Base-by-base conservation (phyloP, 2,888 invertebrate species). In the Cordilura impudica region DNA sequence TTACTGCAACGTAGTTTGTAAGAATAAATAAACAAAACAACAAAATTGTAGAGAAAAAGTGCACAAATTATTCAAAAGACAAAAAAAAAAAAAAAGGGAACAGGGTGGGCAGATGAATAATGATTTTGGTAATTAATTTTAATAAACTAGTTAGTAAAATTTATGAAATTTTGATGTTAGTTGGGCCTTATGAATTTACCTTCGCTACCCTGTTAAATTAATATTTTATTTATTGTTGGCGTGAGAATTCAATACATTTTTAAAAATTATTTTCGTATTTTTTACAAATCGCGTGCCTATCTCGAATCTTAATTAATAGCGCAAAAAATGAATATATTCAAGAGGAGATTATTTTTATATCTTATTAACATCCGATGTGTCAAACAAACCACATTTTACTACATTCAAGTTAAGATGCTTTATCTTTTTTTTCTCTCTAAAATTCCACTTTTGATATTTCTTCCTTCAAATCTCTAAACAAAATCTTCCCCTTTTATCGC, bases 1-100 rank as follows among this genome's bases (percentile, higher is more conserved):
- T 78, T 72, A 72, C 67, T 67, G 72, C 72, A 78, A 51, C 72
- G 78, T 29, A 67, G 43, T 78, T 65, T 60, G 10, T 45, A 39
- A 14, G 21, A 58, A 54, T 18, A 26, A 60, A 54, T 16, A 29
- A 70, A 71, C 7, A 21, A 23, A 43, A 60, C 35, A 16, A 58
- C 8, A 47, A 58, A 12, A 5, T 5, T 2, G 2, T 51, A 1
- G 16, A 7, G 14, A 3, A 45, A 18, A 45, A 6, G 14, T 18
- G 18, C 16, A 45, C 18, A 5, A 18, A 45, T 16, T 12, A 18
- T 5, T 18, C 6, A 53, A n/a, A 12, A n/a, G n/a, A 39, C 3
- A n/a, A 7, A 14, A 19, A 43, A 35, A 70, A 47, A 18, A 47
- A 14, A 2, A 35, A 66, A 26, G n/a, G n/a, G n/a, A n/a, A 67